These are phyloP conservation scores for Leptoclinus maculatus DNA, from an alignment of 2,797 vertebrate species.

Conservation along the genomic window DNA sequence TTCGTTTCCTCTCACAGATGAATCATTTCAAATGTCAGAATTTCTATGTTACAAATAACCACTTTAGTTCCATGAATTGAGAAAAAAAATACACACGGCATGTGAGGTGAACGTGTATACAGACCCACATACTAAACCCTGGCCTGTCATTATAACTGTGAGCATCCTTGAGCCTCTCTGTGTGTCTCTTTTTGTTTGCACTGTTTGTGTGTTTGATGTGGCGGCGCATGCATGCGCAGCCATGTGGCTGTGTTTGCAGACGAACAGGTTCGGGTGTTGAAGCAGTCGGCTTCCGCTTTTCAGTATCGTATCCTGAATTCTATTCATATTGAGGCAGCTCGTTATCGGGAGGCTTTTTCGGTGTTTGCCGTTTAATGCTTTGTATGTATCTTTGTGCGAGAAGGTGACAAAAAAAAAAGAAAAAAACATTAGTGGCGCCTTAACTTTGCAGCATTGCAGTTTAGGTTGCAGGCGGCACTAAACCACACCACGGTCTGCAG, in stretches of 20 bases:
- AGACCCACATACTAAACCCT: neutral
- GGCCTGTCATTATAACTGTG: neutral
- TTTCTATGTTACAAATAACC: neutral
- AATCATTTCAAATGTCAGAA: neutral
- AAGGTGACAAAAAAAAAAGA: neutral
- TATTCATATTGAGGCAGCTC: neutral
- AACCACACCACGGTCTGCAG: conserved; percentile 44
- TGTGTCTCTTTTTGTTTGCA: neutral
- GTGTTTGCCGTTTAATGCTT: neutral
- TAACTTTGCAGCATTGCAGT: conserved; percentile 19
- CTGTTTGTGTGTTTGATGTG: conserved; percentile 36
- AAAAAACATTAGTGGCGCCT: neutral
- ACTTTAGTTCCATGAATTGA: neutral
- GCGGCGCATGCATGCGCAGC: conserved; percentile 21
- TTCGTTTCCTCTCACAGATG: conserved; percentile 9
- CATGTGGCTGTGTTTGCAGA: conserved; percentile 61
- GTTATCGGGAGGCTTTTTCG: neutral
- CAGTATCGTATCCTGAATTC: conserved; percentile 1
- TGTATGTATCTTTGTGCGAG: neutral
- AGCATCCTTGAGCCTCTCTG: conserved; percentile 1
- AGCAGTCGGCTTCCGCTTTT: conserved; percentile 11
- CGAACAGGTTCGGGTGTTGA: conserved; percentile 59
- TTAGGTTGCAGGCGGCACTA: conserved; percentile 35
- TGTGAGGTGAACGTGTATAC: neutral
- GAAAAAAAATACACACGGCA: neutral